phyloP scores from a whole-genome alignment of 2,797 vertebrate species.

The Sarcophilus harrisii region DNA sequence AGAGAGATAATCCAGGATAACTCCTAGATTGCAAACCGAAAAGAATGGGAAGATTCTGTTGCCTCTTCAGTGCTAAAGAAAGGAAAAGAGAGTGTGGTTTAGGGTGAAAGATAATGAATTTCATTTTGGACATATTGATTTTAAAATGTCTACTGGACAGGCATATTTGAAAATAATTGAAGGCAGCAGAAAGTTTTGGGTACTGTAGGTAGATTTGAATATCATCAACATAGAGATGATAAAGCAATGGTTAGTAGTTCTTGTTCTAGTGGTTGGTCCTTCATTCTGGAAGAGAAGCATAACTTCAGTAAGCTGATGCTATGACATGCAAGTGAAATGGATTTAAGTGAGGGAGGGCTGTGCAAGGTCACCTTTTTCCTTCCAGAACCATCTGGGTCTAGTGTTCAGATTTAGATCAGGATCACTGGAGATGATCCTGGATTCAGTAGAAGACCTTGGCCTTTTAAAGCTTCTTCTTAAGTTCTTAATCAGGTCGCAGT shows the following conservation, averaged over 20 bases:
- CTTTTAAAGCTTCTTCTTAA: too few relatives aligned
- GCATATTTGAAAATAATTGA: background rate
- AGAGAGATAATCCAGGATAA: background rate
- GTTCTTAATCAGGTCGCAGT: too few relatives aligned
- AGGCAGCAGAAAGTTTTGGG: background rate
- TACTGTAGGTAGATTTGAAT: background rate
- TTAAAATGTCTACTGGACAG: background rate
- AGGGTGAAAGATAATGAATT: background rate
- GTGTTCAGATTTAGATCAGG: too few relatives aligned
- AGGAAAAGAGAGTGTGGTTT: background rate
- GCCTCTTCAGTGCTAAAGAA: background rate
- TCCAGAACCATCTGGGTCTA: too few relatives aligned
- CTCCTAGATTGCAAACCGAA: background rate
- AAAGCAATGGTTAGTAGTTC: background rate
- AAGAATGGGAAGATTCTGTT: background rate
- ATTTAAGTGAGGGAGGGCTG: too few relatives aligned
- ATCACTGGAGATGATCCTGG: too few relatives aligned
- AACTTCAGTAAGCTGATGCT: too few relatives aligned
- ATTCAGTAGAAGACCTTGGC: too few relatives aligned
- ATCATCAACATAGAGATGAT: background rate
- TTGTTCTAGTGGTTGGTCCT: too few relatives aligned
- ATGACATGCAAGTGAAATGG: too few relatives aligned
- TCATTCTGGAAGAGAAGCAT: too few relatives aligned
- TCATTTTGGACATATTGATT: background rate
- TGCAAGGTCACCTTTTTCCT: too few relatives aligned